Conservation (phyloP, 2,888 invertebrate genomes). For the Sinodicranocentrus sp. region DNA sequence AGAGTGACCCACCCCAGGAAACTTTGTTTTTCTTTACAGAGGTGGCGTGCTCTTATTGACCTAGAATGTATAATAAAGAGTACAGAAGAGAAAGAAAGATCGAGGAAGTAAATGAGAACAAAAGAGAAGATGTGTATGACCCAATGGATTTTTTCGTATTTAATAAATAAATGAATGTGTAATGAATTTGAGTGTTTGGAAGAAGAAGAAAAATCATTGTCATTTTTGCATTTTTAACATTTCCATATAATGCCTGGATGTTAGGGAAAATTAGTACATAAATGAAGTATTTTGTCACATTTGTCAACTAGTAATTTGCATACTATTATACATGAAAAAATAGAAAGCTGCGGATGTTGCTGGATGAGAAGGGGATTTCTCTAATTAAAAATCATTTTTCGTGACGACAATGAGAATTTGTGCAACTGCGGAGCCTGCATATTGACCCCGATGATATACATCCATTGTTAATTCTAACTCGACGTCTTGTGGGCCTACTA, state of each 20-base stretch:
- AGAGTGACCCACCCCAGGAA: too few relatives aligned
- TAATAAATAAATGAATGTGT: constrained; percentile 63
- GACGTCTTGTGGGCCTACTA: constrained; percentile 92
- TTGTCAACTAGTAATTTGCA: not conserved
- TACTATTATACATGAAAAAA: constrained; percentile 20
- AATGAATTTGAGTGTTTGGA: too few relatives aligned
- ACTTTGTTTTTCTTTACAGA: too few relatives aligned
- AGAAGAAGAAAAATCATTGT: too few relatives aligned
- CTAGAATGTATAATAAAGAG: too few relatives aligned
- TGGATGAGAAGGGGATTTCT: not conserved
- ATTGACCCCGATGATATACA: constrained; percentile 85
- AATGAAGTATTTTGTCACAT: too few relatives aligned
- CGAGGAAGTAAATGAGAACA: not conserved
- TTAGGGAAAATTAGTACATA: too few relatives aligned
- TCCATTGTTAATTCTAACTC: constrained; percentile 93
- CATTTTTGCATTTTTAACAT: not conserved
- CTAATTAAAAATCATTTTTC: constrained; percentile 85
- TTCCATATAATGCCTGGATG: too few relatives aligned
- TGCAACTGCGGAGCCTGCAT: constrained; percentile 90
- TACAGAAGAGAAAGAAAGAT: not conserved
- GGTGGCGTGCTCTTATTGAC: too few relatives aligned
- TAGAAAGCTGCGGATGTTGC: not conserved
- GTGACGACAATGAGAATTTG: constrained; percentile 92
- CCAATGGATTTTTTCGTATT: constrained; percentile 62
- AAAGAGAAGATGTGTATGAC: constrained; percentile 27